Conservation (phyloP, 2,888 invertebrate species). For the Mythimna pallens region DNA sequence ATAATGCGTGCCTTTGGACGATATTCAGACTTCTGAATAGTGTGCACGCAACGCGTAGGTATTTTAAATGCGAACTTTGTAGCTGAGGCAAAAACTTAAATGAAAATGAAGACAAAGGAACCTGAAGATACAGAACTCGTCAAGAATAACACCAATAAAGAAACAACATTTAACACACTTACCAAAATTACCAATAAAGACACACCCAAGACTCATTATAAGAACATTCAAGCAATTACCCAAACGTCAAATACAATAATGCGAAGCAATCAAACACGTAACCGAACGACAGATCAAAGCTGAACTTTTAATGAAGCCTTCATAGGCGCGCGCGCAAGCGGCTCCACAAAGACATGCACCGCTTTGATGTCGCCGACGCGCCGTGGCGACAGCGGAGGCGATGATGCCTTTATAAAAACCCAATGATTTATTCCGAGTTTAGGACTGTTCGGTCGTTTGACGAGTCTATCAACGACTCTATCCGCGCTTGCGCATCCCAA, state of each 20-base stretch:
- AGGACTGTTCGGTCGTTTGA: slow-evolving; percentile 70
- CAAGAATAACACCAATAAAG: neutral
- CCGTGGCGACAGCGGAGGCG: slow-evolving; percentile 84
- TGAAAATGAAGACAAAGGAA: neutral
- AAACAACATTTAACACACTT: slow-evolving; percentile 34
- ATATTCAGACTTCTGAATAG: slow-evolving; percentile 61
- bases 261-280: slow-evolving; percentile 75
- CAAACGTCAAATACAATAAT: slow-evolving; percentile 72
- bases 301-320: slow-evolving; percentile 83
- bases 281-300: slow-evolving; percentile 79
- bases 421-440: slow-evolving; percentile 84
- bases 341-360: slow-evolving; percentile 75
- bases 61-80: slow-evolving; percentile 27
- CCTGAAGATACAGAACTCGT: neutral
- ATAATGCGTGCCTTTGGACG: slow-evolving; percentile 59
- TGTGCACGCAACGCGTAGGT: slow-evolving; percentile 43
- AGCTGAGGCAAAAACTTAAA: neutral
- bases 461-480: slow-evolving; percentile 66
- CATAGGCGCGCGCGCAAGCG: slow-evolving; percentile 79
- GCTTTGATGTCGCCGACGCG: slow-evolving; percentile 80
- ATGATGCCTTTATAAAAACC: slow-evolving; percentile 89
- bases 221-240: slow-evolving; percentile 74
- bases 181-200: slow-evolving; percentile 48
- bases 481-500: slow-evolving; percentile 53
- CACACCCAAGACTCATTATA: slow-evolving; percentile 61